These are phyloP conservation scores for Zootermopsis nevadensis DNA, from an alignment of 2,888 invertebrate genomes.

Conservation along the genomic window DNA sequence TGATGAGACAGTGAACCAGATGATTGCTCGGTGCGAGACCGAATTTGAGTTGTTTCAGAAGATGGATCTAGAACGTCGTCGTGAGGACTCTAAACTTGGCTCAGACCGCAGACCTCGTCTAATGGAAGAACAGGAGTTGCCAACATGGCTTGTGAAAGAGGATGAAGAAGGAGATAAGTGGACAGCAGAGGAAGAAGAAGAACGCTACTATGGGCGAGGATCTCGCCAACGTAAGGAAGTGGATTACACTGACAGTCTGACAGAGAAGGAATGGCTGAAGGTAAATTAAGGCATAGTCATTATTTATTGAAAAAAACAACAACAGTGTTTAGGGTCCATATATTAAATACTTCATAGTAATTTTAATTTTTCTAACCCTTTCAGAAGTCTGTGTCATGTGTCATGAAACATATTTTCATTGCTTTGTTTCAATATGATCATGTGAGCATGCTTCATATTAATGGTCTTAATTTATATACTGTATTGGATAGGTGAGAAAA, in stretches of 20 bases:
- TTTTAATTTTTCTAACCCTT: background rate
- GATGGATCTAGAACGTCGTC: conserved; percentile 69
- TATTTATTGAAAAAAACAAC: background rate
- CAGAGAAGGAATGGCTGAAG: conserved; percentile 72
- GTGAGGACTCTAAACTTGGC: conserved; percentile 61
- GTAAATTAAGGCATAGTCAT: conserved; percentile 52
- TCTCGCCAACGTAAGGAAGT: conserved; percentile 69
- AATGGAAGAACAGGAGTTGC: conserved; percentile 71
- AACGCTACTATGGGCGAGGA: conserved; percentile 67
- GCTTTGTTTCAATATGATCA: background rate
- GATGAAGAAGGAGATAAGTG: conserved; percentile 53
- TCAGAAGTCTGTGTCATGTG: background rate
- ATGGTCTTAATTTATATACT: conserved; percentile 16
- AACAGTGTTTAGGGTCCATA: background rate
- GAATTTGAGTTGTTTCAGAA: conserved; percentile 69
- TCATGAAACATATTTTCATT: background rate
- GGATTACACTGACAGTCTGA: conserved; percentile 70
- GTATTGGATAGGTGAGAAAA: conserved; percentile 16
- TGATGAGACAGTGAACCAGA: conserved; percentile 74
- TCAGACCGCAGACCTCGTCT: conserved; percentile 66
- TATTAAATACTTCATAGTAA: background rate
- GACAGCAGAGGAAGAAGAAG: conserved; percentile 62
- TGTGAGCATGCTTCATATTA: conserved; percentile 7
- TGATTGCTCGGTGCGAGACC: conserved; percentile 71
- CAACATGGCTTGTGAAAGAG: conserved; percentile 65